Percentiles rank a stretch among this genome's conserved stretches.
Evolutionary conservation across 2,797 vertebrate genomes (phyloP).

Genomic region (Liparis tanakae): DNA sequence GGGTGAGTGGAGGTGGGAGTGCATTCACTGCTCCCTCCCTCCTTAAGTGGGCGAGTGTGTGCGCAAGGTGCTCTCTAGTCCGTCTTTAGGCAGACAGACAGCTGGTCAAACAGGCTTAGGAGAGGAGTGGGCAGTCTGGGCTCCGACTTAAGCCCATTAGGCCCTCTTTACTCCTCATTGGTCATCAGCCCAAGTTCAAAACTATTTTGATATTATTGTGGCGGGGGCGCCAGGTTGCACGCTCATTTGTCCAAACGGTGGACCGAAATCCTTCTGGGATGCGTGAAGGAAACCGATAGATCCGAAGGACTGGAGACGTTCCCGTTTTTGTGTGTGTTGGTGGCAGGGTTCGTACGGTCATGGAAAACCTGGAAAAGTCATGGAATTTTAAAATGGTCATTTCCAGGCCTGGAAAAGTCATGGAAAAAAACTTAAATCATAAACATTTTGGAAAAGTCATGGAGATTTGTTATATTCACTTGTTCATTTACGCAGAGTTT

Average conservation of each 20-base stretch:
- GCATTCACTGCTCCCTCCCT: slow-evolving; percentile 57
- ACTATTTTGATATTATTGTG: slow-evolving; percentile 65
- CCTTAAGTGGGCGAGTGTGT: slow-evolving; percentile 53
- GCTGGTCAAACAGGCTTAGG: slow-evolving; percentile 85
- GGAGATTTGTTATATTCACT: too few relatives aligned
- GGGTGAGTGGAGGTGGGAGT: slow-evolving; percentile 47
- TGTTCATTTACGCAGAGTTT: too few relatives aligned
- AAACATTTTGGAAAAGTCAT: too few relatives aligned
- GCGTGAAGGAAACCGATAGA: not conserved
- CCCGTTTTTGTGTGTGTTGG: not conserved
- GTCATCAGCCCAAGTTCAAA: slow-evolving; percentile 67
- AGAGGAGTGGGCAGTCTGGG: slow-evolving; percentile 78
- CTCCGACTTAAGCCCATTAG: slow-evolving; percentile 82
- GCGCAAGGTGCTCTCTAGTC: slow-evolving; percentile 57
- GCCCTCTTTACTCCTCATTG: slow-evolving; percentile 62
- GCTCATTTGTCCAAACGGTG: slow-evolving; percentile 29
- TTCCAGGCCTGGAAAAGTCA: too few relatives aligned
- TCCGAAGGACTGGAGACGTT: slow-evolving; percentile 30
- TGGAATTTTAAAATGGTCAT: too few relatives aligned
- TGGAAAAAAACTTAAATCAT: too few relatives aligned
- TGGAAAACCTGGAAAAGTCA: too few relatives aligned
- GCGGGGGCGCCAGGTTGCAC: slow-evolving; percentile 14
- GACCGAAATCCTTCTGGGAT: slow-evolving; percentile 6
- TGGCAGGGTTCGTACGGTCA: too few relatives aligned
- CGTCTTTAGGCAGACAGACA: slow-evolving; percentile 78